phyloP scores from a whole-genome alignment of 1,140 invertebrate genomes.

The Cyphomyrmex costatus region DNA sequence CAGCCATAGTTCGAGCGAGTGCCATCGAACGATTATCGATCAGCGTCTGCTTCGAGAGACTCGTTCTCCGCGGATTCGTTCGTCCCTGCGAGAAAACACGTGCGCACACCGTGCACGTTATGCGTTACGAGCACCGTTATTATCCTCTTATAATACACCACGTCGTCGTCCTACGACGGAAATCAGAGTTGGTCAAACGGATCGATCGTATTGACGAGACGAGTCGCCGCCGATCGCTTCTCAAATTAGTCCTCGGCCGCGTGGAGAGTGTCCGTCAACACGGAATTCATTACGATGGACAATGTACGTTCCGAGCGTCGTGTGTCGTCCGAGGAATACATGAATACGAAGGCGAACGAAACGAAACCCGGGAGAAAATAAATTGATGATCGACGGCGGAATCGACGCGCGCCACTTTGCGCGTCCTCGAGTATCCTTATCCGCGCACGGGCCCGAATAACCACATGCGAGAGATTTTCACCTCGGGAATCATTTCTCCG shows the following conservation, averaged over 20 bases:
- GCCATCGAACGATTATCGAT: too few relatives aligned
- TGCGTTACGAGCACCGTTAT: conserved; percentile 6
- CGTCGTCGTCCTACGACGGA: neutral
- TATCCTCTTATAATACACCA: neutral
- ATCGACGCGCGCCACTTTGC: neutral
- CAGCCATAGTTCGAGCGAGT: too few relatives aligned
- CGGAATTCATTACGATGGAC: neutral
- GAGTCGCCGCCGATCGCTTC: too few relatives aligned
- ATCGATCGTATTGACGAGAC: neutral
- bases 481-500: conserved; percentile 30
- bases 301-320: neutral
- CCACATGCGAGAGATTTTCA: conserved; percentile 20
- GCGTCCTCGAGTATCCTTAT: neutral
- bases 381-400: neutral
- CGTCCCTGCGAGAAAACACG: neutral
- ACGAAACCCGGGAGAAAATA: neutral
- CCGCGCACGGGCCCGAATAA: neutral
- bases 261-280: neutral
- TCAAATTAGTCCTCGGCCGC: too few relatives aligned
- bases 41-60: neutral
- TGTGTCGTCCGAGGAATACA: neutral
- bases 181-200: neutral
- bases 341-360: neutral
- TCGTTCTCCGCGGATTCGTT: neutral
- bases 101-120: neutral